Evolutionary conservation across 2,797 vertebrate species (phyloP).

Genomic region (Falco concolor): DNA sequence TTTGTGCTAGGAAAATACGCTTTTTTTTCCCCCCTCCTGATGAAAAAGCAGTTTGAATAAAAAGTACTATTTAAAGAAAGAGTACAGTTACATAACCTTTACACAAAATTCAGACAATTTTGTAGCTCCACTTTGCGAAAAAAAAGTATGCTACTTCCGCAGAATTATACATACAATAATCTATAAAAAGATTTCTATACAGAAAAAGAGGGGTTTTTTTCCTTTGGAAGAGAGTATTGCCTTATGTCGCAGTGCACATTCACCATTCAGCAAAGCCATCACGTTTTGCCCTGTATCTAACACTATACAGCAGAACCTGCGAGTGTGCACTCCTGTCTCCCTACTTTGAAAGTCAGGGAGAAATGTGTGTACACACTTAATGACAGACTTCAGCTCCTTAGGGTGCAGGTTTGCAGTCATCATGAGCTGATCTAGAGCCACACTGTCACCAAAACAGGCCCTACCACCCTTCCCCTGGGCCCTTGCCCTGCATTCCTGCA

Average conservation of each 20-base stretch:
- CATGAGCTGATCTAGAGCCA: not conserved
- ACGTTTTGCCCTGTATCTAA: not conserved
- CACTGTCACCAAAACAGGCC: not conserved
- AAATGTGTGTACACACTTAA: not conserved
- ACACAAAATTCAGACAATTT: conserved; percentile 75
- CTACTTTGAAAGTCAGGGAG: not conserved
- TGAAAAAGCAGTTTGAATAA: conserved; percentile 75
- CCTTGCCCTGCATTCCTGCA: not conserved
- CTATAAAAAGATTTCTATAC: conserved; percentile 61
- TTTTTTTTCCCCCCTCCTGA: conserved; percentile 23
- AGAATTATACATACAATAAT: conserved; percentile 70
- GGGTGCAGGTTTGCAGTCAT: not conserved
- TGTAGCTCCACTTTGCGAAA: conserved; percentile 64
- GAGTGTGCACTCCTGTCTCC: not conserved
- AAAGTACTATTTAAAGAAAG: conserved; percentile 78
- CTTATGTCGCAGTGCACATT: not conserved
- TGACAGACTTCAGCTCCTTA: not conserved
- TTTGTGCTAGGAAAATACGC: conserved; percentile 73
- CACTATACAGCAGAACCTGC: not conserved
- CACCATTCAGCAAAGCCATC: conserved; percentile 17
- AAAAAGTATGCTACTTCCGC: conserved; percentile 45
- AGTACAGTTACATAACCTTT: conserved; percentile 79
- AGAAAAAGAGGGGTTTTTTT: conserved; percentile 2
- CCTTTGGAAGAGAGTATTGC: conserved; percentile 24
- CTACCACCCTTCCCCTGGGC: not conserved